phyloP scores from a whole-genome alignment of 2,797 vertebrate genomes.

The Columba guinea region DNA sequence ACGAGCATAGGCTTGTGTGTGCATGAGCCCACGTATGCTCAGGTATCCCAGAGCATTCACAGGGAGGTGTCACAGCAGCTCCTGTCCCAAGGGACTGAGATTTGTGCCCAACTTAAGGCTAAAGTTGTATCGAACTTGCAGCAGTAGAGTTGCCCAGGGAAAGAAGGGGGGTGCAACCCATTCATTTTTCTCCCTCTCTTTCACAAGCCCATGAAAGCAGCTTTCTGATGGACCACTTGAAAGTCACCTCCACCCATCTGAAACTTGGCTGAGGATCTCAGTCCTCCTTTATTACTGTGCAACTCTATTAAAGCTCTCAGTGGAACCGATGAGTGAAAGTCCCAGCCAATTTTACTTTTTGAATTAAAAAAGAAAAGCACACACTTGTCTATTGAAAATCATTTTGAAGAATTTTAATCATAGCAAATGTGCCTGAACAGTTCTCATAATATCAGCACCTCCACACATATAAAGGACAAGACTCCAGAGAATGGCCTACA shows the following conservation, averaged over 20 bases:
- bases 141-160: neutral
- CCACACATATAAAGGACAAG: slow-evolving; percentile 69
- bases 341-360: neutral
- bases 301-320: slow-evolving; percentile 59
- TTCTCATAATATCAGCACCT: slow-evolving; percentile 70
- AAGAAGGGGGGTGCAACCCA: neutral
- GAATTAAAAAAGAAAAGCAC: slow-evolving; percentile 5
- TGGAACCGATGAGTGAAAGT: slow-evolving; percentile 20
- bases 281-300: slow-evolving; percentile 21
- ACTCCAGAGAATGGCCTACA: slow-evolving; percentile 61
- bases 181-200: neutral
- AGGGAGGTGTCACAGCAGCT: neutral
- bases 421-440: slow-evolving; percentile 70
- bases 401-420: slow-evolving; percentile 75
- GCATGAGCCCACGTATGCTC: neutral
- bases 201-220: neutral
- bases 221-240: slow-evolving; percentile 14
- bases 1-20: accelerated
- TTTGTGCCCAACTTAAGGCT: neutral
- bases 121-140: neutral
- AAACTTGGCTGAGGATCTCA: slow-evolving; percentile 34
- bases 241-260: slow-evolving; percentile 59
- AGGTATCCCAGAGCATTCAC: neutral
- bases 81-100: neutral
- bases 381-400: slow-evolving; percentile 55